Evolutionary conservation across 2,113 vertebrate genomes (phyloP), one percentile per base, ranked within the genome.

Genomic region (Tylochromis polylepis): DNA sequence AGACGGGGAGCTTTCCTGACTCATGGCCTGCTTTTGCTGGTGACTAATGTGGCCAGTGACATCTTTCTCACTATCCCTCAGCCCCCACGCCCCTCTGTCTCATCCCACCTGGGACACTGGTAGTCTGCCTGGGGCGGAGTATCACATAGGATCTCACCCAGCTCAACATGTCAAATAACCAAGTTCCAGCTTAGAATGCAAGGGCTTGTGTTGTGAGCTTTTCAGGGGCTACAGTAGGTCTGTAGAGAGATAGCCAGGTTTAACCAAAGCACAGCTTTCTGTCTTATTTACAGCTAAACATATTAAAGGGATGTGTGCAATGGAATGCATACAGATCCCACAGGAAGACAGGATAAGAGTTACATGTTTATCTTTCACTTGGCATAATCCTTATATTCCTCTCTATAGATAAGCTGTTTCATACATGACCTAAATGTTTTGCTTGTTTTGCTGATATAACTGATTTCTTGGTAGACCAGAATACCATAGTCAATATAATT

Each of bases 31-130:
- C 90, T 92, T 89, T 92, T 75, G 91, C 77, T 60, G 83, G 85
- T 91, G 91, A 91, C 88, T 90, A 92, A 93, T 91, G 67, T 83
- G 85, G 85, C 84, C 91, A 86, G 70, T 86, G 89, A 91, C 88
- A 87, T 87, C 88, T 92, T 86, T 79, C 86, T 87, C 87, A 20
- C 84, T 46, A 43, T n/a, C 82, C 27, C 38, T 67, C 83, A 75
- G 78, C 77, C 34, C 5, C 65, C 22, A 34, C 12, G 20, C 31
- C 22, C 67, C 62, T 43, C 15, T 83, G 58, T 51, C 86, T 89
- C 60, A 41, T 83, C 81, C 81, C 90, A 90, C 81, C 89, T 88
- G 88, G 85, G 87, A 92, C 15, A 38, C 56, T 79, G 65, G 79
- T 24, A 24, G 75, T 24, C 16, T 27, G 55, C 82, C 55, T 0